Evolutionary conservation across 37 sponge, comb jelly and placozoan species (phyloP).

Genomic region (Bolinopsis microptera): DNA sequence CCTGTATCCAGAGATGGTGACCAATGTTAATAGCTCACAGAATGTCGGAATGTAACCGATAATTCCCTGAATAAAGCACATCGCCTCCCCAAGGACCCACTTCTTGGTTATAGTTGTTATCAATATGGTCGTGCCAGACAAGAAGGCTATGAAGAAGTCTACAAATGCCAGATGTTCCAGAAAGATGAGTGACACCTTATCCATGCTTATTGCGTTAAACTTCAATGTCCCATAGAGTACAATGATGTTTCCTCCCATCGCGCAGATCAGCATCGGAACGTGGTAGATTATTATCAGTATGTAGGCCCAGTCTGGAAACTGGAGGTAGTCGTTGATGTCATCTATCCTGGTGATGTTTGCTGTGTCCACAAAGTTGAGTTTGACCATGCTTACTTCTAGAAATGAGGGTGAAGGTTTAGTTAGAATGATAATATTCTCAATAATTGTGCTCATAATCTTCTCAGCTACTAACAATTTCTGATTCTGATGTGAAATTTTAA

Average conservation of each 20-base stretch:
- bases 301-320: slow-evolving; percentile 22
- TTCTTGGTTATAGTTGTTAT: background rate
- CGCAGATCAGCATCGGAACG: background rate
- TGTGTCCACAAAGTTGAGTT: slow-evolving; percentile 8
- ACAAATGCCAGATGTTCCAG: slow-evolving; percentile 2
- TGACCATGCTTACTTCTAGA: background rate
- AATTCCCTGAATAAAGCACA: slow-evolving; percentile 23
- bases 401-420: background rate
- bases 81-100: background rate
- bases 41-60: slow-evolving; percentile 17
- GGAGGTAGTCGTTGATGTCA: slow-evolving; percentile 44
- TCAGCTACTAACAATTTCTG: no score
- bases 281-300: slow-evolving; percentile 11
- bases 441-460: no score
- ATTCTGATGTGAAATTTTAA: no score
- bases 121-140: background rate
- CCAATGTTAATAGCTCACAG: background rate
- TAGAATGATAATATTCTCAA: no score
- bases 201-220: slow-evolving; percentile 19
- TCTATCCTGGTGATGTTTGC: background rate
- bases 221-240: slow-evolving; percentile 26
- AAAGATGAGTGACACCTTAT: slow-evolving; percentile 3
- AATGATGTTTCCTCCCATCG: background rate
- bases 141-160: slow-evolving; percentile 6
- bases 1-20: background rate